Evolutionary conservation across 1,140 invertebrate genomes (phyloP), one percentile per base, ranked within the genome.

Genomic region (Cephus cinctus): DNA sequence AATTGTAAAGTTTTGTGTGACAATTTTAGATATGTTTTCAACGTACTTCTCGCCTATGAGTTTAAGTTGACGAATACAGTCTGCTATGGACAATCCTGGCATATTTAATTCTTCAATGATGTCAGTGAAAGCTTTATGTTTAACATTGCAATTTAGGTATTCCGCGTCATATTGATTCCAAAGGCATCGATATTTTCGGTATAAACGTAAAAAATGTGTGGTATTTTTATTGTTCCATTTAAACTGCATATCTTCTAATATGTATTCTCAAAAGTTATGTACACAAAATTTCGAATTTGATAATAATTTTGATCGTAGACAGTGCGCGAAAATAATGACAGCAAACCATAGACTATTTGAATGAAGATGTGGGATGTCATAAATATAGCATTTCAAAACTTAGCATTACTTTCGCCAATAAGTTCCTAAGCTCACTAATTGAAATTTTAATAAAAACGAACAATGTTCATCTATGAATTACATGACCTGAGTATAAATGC

Each of bases 21-120:
- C 2, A 30, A 1, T n/a, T n/a, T n/a, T n/a, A n/a, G n/a, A n/a
- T n/a, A n/a, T n/a, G n/a, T n/a, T n/a, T n/a, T n/a, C n/a, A n/a
- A n/a, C n/a, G n/a, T 59, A 67, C 67, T 51, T 67, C 64, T 62
- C 48, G 36, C 55, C 53, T 47, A 66, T 64, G 14, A 25, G 21
- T 43, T 55, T 49, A 35, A 67, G 56, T 12, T 67, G 59, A 8
- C 56, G 27, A 22, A 66, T 42, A 53, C 65, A 70, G 44, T 64
- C 56, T 4, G 43, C 25, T 9, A 58, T 34, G 5, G 52, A 66
- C 23, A 66, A 46, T 15, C 48, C 43, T 14, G 56, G 40, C 11
- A 54, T 20, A n/a, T 55, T 53, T 1, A 69, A 49, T 9, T 48
- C 42, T 4, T 59, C 51, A 5, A 68, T 44, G 15, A 69, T 62